Evolutionary conservation across 1,140 invertebrate species (phyloP).

Genomic region (Nasonia longicornis): DNA sequence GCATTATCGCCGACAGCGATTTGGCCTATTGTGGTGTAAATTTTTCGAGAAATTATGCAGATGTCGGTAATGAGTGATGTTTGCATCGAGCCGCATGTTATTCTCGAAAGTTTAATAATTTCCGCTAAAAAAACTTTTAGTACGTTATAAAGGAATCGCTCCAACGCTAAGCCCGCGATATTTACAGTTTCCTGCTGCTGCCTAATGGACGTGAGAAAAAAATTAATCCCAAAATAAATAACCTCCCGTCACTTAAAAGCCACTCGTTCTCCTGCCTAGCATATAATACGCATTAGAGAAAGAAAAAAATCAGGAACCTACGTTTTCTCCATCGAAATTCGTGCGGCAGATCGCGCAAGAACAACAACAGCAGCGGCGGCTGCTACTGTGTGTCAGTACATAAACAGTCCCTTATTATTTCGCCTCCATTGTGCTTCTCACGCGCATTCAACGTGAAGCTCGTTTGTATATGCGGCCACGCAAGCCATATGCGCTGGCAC

Average conservation of each 20-base stretch:
- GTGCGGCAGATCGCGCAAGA: background rate
- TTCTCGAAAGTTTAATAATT: background rate
- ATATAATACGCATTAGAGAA: background rate
- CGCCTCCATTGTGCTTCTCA: conserved; percentile 30
- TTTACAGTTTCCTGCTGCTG: background rate
- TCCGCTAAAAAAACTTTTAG: no score
- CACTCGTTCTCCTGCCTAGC: no score
- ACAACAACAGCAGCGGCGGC: background rate
- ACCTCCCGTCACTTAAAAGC: background rate
- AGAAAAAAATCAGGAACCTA: conserved; percentile 11
- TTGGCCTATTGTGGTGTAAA: background rate
- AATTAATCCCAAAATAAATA: conserved; percentile 28
- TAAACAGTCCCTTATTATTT: conserved; percentile 45
- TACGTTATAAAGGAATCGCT: no score
- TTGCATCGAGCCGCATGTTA: background rate
- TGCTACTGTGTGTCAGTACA: conserved; percentile 43
- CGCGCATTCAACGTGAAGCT: conserved; percentile 17
- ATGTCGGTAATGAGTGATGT: background rate
- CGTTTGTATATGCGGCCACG: background rate
- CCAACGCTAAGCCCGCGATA: background rate
- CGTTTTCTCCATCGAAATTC: background rate
- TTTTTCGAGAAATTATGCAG: background rate
- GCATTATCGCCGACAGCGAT: background rate
- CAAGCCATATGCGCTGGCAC: conserved; percentile 8
- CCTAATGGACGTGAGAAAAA: background rate